phyloP scores from a whole-genome alignment of 2,888 invertebrate species.

The Diloba caeruleocephala region DNA sequence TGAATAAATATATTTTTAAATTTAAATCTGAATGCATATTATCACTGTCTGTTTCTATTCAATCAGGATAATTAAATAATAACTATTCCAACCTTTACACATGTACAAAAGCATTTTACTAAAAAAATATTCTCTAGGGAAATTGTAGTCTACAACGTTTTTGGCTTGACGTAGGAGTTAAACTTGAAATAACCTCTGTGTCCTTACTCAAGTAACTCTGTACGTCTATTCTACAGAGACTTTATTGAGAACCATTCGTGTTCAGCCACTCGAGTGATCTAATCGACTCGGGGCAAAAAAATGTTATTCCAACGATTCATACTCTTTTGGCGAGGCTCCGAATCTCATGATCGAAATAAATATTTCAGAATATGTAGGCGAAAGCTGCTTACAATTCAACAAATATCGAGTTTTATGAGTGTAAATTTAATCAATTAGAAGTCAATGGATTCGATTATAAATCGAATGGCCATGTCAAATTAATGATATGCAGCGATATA shows the following conservation, averaged over 20 bases:
- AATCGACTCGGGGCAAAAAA: conserved; percentile 38
- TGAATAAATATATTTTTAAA: too few species aligned
- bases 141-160: conserved; percentile 15
- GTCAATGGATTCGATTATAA: conserved; percentile 35
- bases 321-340: conserved; percentile 17
- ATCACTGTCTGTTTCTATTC: too few species aligned
- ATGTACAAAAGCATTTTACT: neutral
- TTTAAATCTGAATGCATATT: too few species aligned
- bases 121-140: conserved; percentile 27
- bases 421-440: conserved; percentile 35
- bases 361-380: conserved; percentile 25
- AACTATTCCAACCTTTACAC: neutral
- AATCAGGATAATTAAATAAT: too few species aligned
- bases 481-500: conserved; percentile 3
- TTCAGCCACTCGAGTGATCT: conserved; percentile 34
- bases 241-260: conserved; percentile 43
- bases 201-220: conserved; percentile 23
- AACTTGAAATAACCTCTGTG: conserved; percentile 34
- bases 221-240: conserved; percentile 23
- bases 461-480: conserved; percentile 14
- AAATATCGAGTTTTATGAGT: conserved; percentile 36
- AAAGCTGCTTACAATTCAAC: conserved; percentile 16
- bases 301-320: conserved; percentile 26
- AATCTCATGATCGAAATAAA: conserved; percentile 23
- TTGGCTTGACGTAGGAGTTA: conserved; percentile 16